A percentile compares a stretch with the other conserved stretches of the same genome.
Conservation (phyloP, 2,797 vertebrate genomes). For the Pseudomugil tenellus region DNA sequence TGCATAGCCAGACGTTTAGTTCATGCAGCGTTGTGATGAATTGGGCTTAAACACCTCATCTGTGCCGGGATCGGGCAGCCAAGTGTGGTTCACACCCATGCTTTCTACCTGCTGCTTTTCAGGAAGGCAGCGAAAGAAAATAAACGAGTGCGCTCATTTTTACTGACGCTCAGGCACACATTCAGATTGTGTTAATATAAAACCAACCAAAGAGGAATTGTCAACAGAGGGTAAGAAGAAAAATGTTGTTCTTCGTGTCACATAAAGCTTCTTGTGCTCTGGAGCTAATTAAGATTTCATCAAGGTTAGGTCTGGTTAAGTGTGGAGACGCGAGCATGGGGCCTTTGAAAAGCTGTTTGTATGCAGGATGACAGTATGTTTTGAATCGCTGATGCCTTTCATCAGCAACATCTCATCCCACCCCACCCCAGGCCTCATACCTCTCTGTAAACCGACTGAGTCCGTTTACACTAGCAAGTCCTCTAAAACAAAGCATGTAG, state of each 20-base stretch:
- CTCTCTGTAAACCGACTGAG: constrained; percentile 42
- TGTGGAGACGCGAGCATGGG: constrained; percentile 20
- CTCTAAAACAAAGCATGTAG: constrained; percentile 48
- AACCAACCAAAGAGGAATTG: constrained; percentile 42
- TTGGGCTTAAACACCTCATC: constrained; percentile 54
- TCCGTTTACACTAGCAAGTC: constrained; percentile 31
- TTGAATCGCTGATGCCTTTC: constrained; percentile 59
- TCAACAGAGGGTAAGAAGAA: constrained; percentile 42
- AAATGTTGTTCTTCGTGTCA: constrained; percentile 67
- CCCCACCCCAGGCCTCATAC: neutral
- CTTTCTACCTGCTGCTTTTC: constrained; percentile 72
- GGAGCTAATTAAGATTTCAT: constrained; percentile 70
- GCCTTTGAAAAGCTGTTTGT: constrained; percentile 46
- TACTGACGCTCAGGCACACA: constrained; percentile 50
- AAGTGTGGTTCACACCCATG: constrained; percentile 35
- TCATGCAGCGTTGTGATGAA: constrained; percentile 50
- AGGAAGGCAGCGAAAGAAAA: constrained; percentile 65
- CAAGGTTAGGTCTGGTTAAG: constrained; percentile 48
- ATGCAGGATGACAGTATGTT: constrained; percentile 53
- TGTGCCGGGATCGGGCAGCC: constrained; percentile 43
- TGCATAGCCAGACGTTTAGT: constrained; percentile 60
- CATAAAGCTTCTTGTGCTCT: constrained; percentile 63
- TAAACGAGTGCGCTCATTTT: constrained; percentile 51
- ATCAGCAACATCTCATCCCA: constrained; percentile 33
- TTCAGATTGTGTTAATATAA: constrained; percentile 56